phyloP scores from a whole-genome alignment of 2,888 invertebrate genomes.

The Zygothrica quintamaculata region DNA sequence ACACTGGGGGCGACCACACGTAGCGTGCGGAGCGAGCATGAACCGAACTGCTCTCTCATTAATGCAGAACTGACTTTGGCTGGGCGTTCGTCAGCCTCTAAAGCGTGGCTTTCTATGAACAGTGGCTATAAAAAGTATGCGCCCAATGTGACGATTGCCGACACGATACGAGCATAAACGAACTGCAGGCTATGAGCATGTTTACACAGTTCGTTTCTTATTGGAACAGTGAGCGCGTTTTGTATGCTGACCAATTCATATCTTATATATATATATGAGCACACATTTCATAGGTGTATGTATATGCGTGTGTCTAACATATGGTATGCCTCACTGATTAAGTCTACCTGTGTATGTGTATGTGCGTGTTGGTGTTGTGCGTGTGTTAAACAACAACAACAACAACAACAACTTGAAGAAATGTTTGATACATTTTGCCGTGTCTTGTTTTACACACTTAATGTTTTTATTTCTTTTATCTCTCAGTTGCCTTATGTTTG shows the following conservation, averaged over 20 bases:
- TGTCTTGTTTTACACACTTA: conserved; percentile 29
- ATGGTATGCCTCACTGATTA: conserved; percentile 47
- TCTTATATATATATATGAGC: neutral
- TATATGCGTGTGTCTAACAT: conserved; percentile 11
- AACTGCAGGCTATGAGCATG: conserved; percentile 1
- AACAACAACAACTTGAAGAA: no score
- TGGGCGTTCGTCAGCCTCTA: conserved; percentile 57
- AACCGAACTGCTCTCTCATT: conserved; percentile 83
- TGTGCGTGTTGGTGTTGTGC: no score
- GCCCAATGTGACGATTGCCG: conserved; percentile 19
- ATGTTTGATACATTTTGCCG: conserved; percentile 23
- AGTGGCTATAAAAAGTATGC: conserved; percentile 66
- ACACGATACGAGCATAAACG: conserved; percentile 16
- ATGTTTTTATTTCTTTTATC: conserved; percentile 33
- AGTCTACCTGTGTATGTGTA: neutral
- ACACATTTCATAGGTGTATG: conserved; percentile 1
- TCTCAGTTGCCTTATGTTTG: neutral
- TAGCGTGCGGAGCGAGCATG: conserved; percentile 65
- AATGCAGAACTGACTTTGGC: conserved; percentile 82
- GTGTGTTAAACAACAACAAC: conserved; percentile 11
- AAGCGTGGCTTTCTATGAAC: conserved; percentile 75
- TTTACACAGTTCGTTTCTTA: conserved; percentile 24
- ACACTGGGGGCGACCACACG: conserved; percentile 69
- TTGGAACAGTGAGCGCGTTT: conserved; percentile 17
- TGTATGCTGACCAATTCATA: neutral